phyloP scores from a whole-genome alignment of 2,888 invertebrate species.

The Ectemnius continuus region DNA sequence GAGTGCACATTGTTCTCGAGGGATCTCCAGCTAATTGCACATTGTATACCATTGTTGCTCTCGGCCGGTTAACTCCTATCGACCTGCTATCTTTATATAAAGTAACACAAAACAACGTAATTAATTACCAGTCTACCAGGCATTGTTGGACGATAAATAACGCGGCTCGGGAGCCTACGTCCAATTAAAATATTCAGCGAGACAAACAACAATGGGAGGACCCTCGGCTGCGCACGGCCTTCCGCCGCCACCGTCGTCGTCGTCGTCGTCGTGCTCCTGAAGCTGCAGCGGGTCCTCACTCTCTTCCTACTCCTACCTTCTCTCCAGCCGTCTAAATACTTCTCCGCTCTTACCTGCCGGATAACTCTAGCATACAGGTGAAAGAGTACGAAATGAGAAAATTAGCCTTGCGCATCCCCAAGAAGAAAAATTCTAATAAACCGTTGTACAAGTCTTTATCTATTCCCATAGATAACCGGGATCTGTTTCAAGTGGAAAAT shows the following conservation, averaged over 20 bases:
- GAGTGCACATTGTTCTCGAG: conserved; percentile 69
- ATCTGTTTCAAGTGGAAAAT: too few species aligned
- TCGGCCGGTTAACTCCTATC: conserved; percentile 73
- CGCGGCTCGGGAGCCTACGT: conserved; percentile 63
- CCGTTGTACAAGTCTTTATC: too few species aligned
- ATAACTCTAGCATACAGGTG: conserved; percentile 12
- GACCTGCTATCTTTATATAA: conserved; percentile 77
- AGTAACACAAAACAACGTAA: conserved; percentile 77
- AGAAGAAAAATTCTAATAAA: too few species aligned
- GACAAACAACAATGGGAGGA: conserved; percentile 77
- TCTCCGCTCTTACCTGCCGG: conserved; percentile 16
- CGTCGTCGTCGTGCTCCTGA: conserved; percentile 15
- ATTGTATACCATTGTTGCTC: conserved; percentile 75
- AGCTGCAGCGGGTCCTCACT: conserved; percentile 18
- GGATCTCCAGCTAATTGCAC: conserved; percentile 74
- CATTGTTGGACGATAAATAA: conserved; percentile 78
- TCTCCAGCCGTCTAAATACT: conserved; percentile 29
- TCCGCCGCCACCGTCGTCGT: conserved; percentile 27
- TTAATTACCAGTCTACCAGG: conserved; percentile 76
- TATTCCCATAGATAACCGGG: too few species aligned
- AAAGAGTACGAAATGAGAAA: not conserved
- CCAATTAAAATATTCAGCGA: conserved; percentile 78
- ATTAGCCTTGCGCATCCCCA: too few species aligned
- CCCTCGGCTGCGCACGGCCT: conserved; percentile 48
- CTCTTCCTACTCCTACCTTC: conserved; percentile 41